These are phyloP conservation scores for Parus major DNA, from an alignment of 2,113 vertebrate genomes.

Conservation along the genomic window DNA sequence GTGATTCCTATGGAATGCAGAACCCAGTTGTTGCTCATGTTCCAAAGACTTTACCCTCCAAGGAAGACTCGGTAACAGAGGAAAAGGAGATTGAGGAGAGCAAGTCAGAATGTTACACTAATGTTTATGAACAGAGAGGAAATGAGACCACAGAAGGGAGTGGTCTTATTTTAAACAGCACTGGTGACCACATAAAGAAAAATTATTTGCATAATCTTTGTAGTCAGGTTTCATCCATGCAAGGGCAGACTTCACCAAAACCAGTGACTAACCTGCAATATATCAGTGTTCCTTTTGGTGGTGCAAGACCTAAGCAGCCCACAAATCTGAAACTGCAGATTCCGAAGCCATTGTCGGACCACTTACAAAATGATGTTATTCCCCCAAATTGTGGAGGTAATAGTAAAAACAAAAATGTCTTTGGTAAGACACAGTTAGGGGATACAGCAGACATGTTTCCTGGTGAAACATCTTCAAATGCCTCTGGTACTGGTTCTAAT, in stretches of 20 bases:
- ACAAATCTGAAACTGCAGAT: conserved; percentile 94
- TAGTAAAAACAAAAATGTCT: conserved; percentile 91
- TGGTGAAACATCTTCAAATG: conserved; percentile 71
- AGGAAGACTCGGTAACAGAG: conserved; percentile 97
- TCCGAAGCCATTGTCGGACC: conserved; percentile 87
- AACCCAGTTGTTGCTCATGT: conserved; percentile 75
- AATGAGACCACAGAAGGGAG: conserved; percentile 72
- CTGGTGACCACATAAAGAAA: conserved; percentile 77
- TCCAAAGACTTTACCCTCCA: conserved; percentile 87
- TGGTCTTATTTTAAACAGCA: conserved; percentile 72
- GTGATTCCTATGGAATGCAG: conserved; percentile 85
- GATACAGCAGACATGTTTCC: conserved; percentile 59
- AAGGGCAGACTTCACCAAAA: conserved; percentile 75
- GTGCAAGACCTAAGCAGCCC: conserved; percentile 95
- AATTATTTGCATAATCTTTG: conserved; percentile 79
- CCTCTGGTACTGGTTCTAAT: conserved; percentile 71
- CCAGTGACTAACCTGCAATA: conserved; percentile 78
- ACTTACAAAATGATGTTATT: conserved; percentile 86
- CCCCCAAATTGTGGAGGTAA: conserved; percentile 76
- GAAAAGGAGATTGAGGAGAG: conserved; percentile 99
- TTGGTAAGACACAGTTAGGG: conserved; percentile 72
- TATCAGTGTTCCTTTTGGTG: conserved; percentile 91
- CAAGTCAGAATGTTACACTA: conserved; percentile 87
- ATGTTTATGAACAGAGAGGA: conserved; percentile 81
- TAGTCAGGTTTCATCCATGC: conserved; percentile 73